Conservation (phyloP, 1,140 invertebrate genomes). For the Ceratoteleas bidentatus region DNA sequence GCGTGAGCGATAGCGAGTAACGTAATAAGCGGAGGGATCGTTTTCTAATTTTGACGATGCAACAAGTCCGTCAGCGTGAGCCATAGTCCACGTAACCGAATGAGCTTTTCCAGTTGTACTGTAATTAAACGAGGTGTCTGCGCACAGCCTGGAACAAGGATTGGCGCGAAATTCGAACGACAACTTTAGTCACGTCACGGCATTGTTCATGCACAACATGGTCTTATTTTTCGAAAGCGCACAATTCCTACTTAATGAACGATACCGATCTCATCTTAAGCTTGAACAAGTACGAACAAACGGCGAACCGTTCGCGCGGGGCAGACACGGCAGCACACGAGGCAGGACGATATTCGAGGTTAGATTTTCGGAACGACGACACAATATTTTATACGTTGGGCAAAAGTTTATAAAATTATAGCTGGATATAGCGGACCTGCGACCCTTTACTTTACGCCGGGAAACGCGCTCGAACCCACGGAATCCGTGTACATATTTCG, state of each 20-base stretch:
- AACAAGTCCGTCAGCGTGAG: conserved; percentile 46
- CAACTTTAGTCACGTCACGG: conserved; percentile 44
- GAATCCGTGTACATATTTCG: conserved; percentile 30
- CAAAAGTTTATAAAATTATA: conserved; percentile 61
- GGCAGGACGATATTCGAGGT: background rate
- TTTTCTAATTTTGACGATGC: conserved; percentile 49
- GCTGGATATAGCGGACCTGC: conserved; percentile 62
- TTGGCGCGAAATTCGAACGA: conserved; percentile 8
- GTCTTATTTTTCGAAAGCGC: conserved; percentile 63
- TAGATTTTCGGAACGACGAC: conserved; percentile 34
- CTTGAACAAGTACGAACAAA: conserved; percentile 32
- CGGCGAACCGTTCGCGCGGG: conserved; percentile 22
- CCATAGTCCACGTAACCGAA: conserved; percentile 43
- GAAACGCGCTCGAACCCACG: conserved; percentile 15
- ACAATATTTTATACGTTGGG: conserved; percentile 63
- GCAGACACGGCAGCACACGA: background rate
- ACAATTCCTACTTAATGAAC: conserved; percentile 59
- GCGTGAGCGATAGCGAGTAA: conserved; percentile 51
- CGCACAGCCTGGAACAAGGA: conserved; percentile 27
- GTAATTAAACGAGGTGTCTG: conserved; percentile 14
- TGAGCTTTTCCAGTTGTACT: conserved; percentile 55
- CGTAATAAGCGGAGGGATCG: conserved; percentile 36
- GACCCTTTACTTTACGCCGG: conserved; percentile 31
- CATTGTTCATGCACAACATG: conserved; percentile 63
- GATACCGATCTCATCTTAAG: conserved; percentile 59